Conservation (phyloP, 1,140 invertebrate genomes). For the Aphelinus certus region DNA sequence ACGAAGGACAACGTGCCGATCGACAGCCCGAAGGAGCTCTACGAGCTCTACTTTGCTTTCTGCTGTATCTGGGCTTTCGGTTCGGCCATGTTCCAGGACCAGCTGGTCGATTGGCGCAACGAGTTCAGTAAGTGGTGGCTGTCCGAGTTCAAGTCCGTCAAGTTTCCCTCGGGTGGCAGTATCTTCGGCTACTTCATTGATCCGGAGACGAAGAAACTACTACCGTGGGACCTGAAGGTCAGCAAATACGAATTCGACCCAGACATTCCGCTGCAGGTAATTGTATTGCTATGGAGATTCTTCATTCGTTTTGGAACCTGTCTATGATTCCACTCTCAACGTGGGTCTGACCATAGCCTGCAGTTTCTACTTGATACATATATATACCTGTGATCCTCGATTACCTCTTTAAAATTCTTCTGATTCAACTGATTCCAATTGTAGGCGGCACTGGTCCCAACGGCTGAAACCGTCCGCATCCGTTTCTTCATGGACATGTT, state of each 20-base stretch:
- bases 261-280: constrained; percentile 86
- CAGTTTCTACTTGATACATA: too few species aligned
- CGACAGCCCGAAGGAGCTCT: constrained; percentile 91
- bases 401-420: too few species aligned
- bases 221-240: constrained; percentile 86
- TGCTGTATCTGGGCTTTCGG: constrained; percentile 94
- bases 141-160: constrained; percentile 90
- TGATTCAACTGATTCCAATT: too few species aligned
- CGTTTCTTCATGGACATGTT: constrained; percentile 90
- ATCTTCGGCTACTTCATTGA: constrained; percentile 94
- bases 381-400: too few species aligned
- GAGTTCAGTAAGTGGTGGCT: constrained; percentile 95
- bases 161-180: constrained; percentile 83
- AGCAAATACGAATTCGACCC: constrained; percentile 82
- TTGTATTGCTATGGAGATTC: neutral
- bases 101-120: constrained; percentile 85
- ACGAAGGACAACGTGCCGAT: constrained; percentile 81
- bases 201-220: constrained; percentile 82
- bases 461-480: constrained; percentile 89
- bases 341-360: too few species aligned
- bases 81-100: constrained; percentile 89
- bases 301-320: too few species aligned
- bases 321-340: too few species aligned
- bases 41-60: constrained; percentile 94
- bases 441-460: constrained; percentile 83